Base-by-base conservation (phyloP, 2,797 vertebrate genomes). In the Artibeus lituratus region DNA sequence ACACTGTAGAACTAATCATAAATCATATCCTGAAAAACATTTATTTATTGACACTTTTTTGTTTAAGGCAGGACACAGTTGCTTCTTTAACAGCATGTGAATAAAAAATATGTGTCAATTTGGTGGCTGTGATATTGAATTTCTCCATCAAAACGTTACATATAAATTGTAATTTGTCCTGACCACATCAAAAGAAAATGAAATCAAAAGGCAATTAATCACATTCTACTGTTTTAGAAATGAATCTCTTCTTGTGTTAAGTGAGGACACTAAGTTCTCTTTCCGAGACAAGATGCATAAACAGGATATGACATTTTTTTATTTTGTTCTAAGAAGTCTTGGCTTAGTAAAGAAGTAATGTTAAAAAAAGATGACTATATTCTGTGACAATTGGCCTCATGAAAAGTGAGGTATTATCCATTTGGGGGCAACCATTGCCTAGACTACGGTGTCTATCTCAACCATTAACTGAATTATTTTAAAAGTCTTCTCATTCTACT, bases 251-350 rank as follows among this genome's bases (percentile, higher is more conserved):
- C 88, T 95, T 93, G 82, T 95, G 55, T 88, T 88, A 94, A 97
- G 67, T 92, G 65, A 95, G 96, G 87, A 97, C 97, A 96, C 86
- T 29, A 18, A 84, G 97, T 96, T 96, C 95, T 94, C 49, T 85
- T 97, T 95, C 65, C 91, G 95, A 96, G 95, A 97, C 42, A 95
- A 96, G 76, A 95, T 78, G 93, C 15, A 47, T 88, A 98, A 97
- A 96, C 94, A 97, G 96, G 97, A 96, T 95, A 80, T 69, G 78
- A 5, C 3, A 2, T 83, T 96, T 96, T 74, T 78, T 94, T 9
- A 81, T 90, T 97, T 94, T 55, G 49, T 35, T 49, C 72, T 49
- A 73, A 85, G 53, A 97, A 69, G 32, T 78, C 73, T 96, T 95
- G 91, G 47, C 93, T 89, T 76, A 55, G 42, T 65, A 29, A 94